A percentile compares a stretch with the other conserved stretches of the same genome.
phyloP scores from a whole-genome alignment of 2,113 vertebrate species.

The Shinisaurus crocodilurus region DNA sequence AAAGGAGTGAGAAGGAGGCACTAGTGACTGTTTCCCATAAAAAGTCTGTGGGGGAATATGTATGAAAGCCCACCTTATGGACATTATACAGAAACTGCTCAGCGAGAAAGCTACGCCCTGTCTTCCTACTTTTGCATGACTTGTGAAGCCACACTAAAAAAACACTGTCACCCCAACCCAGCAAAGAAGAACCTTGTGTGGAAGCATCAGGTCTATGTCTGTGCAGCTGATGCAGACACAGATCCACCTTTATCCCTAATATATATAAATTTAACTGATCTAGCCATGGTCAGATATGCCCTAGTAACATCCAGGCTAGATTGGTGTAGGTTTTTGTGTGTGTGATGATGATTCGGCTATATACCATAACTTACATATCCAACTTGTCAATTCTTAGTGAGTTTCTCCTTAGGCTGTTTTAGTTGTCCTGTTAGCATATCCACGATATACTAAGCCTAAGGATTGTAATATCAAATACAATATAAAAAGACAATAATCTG shows the following conservation, averaged over 20 bases:
- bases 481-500: not conserved
- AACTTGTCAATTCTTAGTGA: not conserved
- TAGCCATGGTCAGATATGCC: not conserved
- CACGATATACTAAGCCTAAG: not conserved
- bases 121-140: not conserved
- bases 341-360: not conserved
- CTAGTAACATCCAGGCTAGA: not conserved
- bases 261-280: not conserved
- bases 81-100: not conserved
- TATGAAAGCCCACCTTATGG: not conserved
- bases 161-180: not conserved
- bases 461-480: not conserved
- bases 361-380: not conserved
- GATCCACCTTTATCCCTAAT: not conserved
- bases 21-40: not conserved
- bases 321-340: not conserved
- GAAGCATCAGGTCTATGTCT: not conserved
- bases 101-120: not conserved
- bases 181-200: not conserved
- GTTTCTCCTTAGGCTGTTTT: not conserved
- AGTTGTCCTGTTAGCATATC: not conserved
- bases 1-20: not conserved
- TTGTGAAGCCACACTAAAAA: not conserved
- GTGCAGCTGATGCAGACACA: not conserved
- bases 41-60: not conserved